Evolutionary conservation across 2,113 vertebrate genomes (phyloP).

Genomic region (Centropristis striata): DNA sequence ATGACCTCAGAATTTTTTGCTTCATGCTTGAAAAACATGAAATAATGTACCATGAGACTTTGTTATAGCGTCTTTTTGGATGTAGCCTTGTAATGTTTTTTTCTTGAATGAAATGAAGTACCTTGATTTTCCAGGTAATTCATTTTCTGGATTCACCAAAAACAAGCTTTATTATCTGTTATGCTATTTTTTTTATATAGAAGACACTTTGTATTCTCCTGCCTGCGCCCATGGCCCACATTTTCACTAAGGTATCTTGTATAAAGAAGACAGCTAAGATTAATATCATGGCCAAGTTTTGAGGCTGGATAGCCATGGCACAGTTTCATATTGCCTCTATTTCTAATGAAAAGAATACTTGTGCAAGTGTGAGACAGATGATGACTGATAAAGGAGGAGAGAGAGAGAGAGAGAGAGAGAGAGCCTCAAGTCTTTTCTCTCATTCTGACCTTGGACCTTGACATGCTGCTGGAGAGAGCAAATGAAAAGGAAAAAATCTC

Average conservation of each 20-base stretch:
- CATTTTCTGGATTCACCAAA: no score
- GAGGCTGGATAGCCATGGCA: neutral
- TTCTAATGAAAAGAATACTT: constrained; percentile 8
- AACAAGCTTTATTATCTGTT: no score
- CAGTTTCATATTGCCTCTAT: neutral
- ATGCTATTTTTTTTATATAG: no score
- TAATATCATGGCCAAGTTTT: neutral
- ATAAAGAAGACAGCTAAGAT: neutral
- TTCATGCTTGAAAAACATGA: no score
- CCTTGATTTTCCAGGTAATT: no score
- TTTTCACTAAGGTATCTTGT: neutral
- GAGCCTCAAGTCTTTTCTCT: neutral
- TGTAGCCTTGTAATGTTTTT: no score
- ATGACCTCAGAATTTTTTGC: no score
- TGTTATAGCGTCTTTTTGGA: no score
- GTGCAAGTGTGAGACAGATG: neutral
- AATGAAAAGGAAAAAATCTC: constrained; percentile 23
- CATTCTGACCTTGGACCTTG: constrained; percentile 10
- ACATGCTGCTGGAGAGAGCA: neutral
- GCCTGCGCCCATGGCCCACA: neutral
- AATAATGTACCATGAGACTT: no score
- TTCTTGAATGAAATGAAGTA: no score
- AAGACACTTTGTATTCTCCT: no score
- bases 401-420: neutral
- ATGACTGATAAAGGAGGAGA: neutral